Evolutionary conservation across 1,140 invertebrate genomes (phyloP), one percentile per base, ranked within the genome.

Genomic region (Aphelinus certus): DNA sequence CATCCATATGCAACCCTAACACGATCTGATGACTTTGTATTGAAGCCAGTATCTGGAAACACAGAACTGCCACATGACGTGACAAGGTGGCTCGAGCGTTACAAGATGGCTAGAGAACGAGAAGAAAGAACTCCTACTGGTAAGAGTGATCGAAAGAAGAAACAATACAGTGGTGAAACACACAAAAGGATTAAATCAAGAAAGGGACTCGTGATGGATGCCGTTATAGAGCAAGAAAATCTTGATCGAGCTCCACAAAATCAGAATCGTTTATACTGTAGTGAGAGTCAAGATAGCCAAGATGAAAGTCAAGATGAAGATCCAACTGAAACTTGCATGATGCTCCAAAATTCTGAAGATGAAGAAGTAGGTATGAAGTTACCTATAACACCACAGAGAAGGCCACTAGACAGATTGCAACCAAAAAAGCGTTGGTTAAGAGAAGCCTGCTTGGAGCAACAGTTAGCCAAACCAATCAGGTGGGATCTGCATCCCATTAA

Each of bases 381-480:
- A n/a, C 79, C 83, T 0, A 81, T 78, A 0, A 83, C 84, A 46
- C 81, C 85, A 3, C 65, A 83, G 26, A 82, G 86, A 71, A 82
- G 83, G 80, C 82, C 85, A 0, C 77, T 86, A 0, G 85, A 87
- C 48, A 84, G 86, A 80, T 81, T 91, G 71, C 88, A 91, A 74
- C 91, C 91, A 43, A 92, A 92, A 81, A 91, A 92, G 78, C 85
- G 90, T n/a, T 92, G 91, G 91, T 78, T 92, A 9, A 82, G 89
- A 3, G 90, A 91, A 82, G 91, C 90, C 1, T 86, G 88, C 43
- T 79, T 89, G 46, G 89, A 92, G 10, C 88, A 89, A 69, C 86
- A 88, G 51, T 68, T 89, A 73, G 89, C 82, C 10, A 88, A 82
- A 82, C 87, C 82, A 76, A 81, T 83, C 77, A 88, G 83, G 73